Evolutionary conservation across 1,140 invertebrate species (phyloP), one percentile per base, ranked within the genome.

Genomic region (Cyclina sinensis): DNA sequence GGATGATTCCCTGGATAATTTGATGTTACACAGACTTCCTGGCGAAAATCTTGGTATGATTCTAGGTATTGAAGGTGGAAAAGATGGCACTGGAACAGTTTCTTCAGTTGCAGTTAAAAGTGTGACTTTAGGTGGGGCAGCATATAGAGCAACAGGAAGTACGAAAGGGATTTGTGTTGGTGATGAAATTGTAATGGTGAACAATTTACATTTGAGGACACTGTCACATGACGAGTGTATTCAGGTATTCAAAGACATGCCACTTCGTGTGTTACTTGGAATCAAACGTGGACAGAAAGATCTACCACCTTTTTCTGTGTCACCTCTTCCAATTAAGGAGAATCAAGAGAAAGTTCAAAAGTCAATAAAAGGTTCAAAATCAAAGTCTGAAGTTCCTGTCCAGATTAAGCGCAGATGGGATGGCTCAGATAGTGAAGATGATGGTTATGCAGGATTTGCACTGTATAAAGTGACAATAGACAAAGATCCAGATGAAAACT

Each of bases 31-130:
- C 92, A 96, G 98, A 82, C 96, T 98, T 80, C 98, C 98, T 0
- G 98, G 98, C 0, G 98, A 99, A 94, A 97, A 98, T 57, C 95
- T 99, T 0, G 98, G 98, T 0, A 98, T 99, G 93, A 98, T 98
- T 0, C 95, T 99, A 0, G 98, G 98, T 94, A 99, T 99, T 94
- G 98, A 99, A 95, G 98, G 98, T 46, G 98, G 98, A 4, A 97
- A 97, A 32, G 91, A 93, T 32, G 91, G 96, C 96, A 16, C 97
- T 54, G 74, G 98, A 93, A 96, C 97, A 73, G 97, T 98, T 5
- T 95, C 96, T 12, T 96, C 97, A 87, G 96, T 99, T 27, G 97
- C 98, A 78, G 98, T 99, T 79, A 98, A 99, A 93, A 98, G 98
- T 91, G 98, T 98, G 94, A 98, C 98, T 32, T 96, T 97, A 37